Percentiles rank a stretch among this genome's conserved stretches.
phyloP scores from a whole-genome alignment of 2,113 vertebrate species.

The Phoenicopterus ruber region DNA sequence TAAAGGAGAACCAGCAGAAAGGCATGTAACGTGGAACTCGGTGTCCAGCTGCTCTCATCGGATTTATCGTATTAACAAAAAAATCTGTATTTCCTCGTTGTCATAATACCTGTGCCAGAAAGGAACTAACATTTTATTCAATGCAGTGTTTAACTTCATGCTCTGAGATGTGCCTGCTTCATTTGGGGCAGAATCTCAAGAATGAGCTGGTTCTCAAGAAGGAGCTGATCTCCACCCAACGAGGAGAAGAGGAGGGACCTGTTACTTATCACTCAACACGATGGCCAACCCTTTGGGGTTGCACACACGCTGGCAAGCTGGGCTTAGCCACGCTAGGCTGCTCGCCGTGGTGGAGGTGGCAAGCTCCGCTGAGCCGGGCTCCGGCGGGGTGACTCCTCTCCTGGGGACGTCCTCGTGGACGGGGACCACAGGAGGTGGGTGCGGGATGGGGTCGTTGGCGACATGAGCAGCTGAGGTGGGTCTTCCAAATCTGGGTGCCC shows the following conservation, averaged over 20 bases:
- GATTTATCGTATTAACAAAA: background rate
- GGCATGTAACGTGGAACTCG: rapidly evolving
- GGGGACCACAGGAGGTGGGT: rapidly evolving
- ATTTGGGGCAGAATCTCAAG: background rate
- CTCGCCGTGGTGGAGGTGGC: rapidly evolving
- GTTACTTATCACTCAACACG: background rate
- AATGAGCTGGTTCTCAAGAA: background rate
- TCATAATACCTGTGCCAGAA: background rate
- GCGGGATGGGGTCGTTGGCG: rapidly evolving
- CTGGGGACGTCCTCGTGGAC: background rate
- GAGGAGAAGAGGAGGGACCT: background rate
- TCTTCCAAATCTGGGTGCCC: background rate
- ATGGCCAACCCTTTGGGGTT: background rate
- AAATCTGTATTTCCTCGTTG: background rate
- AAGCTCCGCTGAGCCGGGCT: rapidly evolving
- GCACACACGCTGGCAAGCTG: rapidly evolving
- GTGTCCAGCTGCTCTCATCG: background rate
- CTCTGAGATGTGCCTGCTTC: background rate
- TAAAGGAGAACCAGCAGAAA: background rate
- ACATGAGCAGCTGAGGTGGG: background rate
- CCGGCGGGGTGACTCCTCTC: rapidly evolving
- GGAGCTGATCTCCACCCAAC: background rate
- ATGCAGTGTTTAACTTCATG: background rate
- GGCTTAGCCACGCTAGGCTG: background rate
- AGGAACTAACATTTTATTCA: background rate